Percentiles rank a stretch among this genome's conserved stretches.
Evolutionary conservation across 2,888 invertebrate genomes (phyloP).

Genomic region (Oscheius myriophilus): DNA sequence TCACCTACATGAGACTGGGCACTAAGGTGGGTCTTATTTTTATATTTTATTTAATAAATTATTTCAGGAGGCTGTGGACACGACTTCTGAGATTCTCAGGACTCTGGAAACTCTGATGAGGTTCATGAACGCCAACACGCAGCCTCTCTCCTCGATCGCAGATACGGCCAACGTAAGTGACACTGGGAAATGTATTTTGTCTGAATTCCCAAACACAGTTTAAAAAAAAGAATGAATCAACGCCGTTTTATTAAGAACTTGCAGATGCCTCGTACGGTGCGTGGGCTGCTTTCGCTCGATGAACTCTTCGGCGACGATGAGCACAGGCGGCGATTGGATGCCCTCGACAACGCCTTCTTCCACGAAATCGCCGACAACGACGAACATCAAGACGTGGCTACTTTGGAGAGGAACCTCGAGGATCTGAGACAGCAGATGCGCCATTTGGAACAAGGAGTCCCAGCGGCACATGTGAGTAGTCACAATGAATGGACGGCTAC

Average conservation of each 20-base stretch:
- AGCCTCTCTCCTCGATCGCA: not conserved
- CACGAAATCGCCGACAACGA: too few species aligned
- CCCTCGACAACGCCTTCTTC: not conserved
- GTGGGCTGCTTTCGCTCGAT: constrained; percentile 14
- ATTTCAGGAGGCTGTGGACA: constrained; percentile 43
- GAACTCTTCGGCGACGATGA: constrained; percentile 10
- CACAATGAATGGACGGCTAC: too few species aligned
- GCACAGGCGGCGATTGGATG: constrained; percentile 9
- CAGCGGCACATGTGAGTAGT: too few species aligned
- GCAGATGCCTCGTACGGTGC: not conserved
- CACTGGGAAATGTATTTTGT: not conserved
- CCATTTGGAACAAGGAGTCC: not conserved
- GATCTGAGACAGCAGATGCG: not conserved
- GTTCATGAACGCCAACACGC: constrained; percentile 10
- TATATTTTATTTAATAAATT: not conserved
- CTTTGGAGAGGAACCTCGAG: not conserved
- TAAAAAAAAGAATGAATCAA: too few species aligned
- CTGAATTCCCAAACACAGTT: too few species aligned
- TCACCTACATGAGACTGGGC: constrained; percentile 41
- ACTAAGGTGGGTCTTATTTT: constrained; percentile 28
- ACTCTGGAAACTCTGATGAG: constrained; percentile 57
- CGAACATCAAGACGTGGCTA: too few species aligned
- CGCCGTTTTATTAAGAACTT: too few species aligned
- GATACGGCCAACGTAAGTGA: constrained; percentile 2
- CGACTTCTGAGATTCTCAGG: constrained; percentile 54